phyloP scores from a whole-genome alignment of 1,140 invertebrate species.

The Parasteatoda tepidariorum region DNA sequence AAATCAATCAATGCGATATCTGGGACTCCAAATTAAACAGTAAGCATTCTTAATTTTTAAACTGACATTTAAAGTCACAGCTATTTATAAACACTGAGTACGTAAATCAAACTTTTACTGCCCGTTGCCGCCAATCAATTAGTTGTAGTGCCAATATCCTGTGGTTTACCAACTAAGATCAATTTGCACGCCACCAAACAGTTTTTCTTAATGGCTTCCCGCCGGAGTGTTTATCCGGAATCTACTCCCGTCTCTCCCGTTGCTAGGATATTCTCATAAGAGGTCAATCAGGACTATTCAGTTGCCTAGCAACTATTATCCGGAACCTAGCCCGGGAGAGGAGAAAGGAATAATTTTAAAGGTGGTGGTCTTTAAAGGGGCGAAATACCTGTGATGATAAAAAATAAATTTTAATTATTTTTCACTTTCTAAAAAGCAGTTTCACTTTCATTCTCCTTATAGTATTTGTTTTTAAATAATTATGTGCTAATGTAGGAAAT shows the following conservation, averaged over 20 bases:
- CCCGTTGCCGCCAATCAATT: background rate
- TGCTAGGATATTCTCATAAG: conserved; percentile 16
- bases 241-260: conserved; percentile 1
- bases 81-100: background rate
- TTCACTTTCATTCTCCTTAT: no score
- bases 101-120: background rate
- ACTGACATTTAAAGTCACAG: background rate
- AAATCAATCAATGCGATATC: background rate
- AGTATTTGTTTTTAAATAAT: no score
- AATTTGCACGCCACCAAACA: background rate
- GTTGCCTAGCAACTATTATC: conserved; percentile 28
- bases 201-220: background rate
- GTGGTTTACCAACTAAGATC: background rate
- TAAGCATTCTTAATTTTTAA: no score
- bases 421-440: no score
- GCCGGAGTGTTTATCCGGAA: conserved; percentile 14
- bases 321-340: background rate
- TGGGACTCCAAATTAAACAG: background rate
- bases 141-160: background rate
- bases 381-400: no score
- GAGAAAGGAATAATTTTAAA: no score
- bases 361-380: no score
- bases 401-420: no score
- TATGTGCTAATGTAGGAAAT: no score
- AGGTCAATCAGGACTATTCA: conserved; percentile 34